Evolutionary conservation across 2,888 invertebrate genomes (phyloP).

Genomic region (Nineta flava): DNA sequence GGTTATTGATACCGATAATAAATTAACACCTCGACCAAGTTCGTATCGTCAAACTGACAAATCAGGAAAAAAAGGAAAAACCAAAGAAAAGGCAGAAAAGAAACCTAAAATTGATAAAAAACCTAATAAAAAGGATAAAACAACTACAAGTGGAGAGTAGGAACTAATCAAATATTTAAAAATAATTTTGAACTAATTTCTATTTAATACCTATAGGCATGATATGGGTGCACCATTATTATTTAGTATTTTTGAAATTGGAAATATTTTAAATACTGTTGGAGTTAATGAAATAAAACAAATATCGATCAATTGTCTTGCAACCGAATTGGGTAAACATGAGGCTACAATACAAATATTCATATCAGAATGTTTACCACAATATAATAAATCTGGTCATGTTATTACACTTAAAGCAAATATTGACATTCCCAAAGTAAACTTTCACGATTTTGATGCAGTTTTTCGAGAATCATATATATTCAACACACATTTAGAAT

Average conservation of each 20-base stretch:
- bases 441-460: slow-evolving; percentile 36
- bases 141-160: slow-evolving; percentile 15
- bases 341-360: slow-evolving; percentile 23
- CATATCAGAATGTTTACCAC: slow-evolving; percentile 27
- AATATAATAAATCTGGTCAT: slow-evolving; percentile 31
- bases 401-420: slow-evolving; percentile 32
- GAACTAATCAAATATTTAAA: neutral
- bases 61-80: too few species aligned
- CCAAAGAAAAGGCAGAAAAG: too few species aligned
- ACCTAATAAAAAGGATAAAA: too few species aligned
- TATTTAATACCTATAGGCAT: too few species aligned
- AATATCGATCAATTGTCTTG: slow-evolving; percentile 23
- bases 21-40: too few species aligned
- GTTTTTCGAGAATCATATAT: slow-evolving; percentile 44
- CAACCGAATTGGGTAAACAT: slow-evolving; percentile 20
- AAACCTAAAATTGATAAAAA: too few species aligned
- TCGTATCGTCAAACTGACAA: too few species aligned
- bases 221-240: neutral
- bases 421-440: slow-evolving; percentile 38
- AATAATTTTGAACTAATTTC: too few species aligned
- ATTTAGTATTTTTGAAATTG: neutral
- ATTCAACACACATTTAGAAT: too few species aligned
- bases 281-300: slow-evolving; percentile 20
- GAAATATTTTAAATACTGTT: slow-evolving; percentile 13
- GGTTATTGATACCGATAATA: too few species aligned